Percentiles rank a stretch among this genome's conserved stretches.
phyloP scores from a whole-genome alignment of 2,888 invertebrate genomes.

The Atrina japonica region DNA sequence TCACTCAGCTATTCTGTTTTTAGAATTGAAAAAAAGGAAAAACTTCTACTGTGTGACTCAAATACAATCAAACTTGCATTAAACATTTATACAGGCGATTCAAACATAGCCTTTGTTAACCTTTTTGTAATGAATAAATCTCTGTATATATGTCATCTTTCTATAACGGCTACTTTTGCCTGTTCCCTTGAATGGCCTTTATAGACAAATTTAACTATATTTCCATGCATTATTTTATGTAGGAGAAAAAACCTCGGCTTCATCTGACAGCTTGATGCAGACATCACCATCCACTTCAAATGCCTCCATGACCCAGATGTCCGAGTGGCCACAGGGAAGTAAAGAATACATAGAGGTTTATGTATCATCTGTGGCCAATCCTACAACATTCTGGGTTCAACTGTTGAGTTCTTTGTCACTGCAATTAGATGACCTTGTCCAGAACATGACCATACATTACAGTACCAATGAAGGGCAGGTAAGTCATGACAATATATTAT shows the following conservation, averaged over 20 bases:
- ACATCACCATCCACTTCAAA: background rate
- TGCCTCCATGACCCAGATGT: background rate
- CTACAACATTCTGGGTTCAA: conserved; percentile 92
- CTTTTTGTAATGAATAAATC: too few relatives aligned
- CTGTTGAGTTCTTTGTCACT: conserved; percentile 86
- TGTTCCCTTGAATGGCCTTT: too few relatives aligned
- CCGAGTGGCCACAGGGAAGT: conserved; percentile 35
- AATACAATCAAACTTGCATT: too few relatives aligned
- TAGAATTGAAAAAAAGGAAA: too few relatives aligned
- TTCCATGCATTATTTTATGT: background rate
- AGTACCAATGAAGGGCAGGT: conserved; percentile 48
- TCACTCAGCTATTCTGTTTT: too few relatives aligned
- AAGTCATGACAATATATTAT: conserved; percentile 13
- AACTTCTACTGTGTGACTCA: too few relatives aligned
- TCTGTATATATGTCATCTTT: too few relatives aligned
- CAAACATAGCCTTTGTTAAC: too few relatives aligned
- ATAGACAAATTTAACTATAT: too few relatives aligned
- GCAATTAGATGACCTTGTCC: conserved; percentile 89
- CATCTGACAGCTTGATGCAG: background rate
- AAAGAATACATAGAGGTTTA: conserved; percentile 87
- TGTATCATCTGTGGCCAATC: conserved; percentile 91
- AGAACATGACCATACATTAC: conserved; percentile 92
- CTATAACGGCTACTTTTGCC: too few relatives aligned
- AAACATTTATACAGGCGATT: too few relatives aligned
- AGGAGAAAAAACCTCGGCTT: background rate